Base-by-base conservation (phyloP, 2,888 invertebrate genomes). In the Volucella inflata region DNA sequence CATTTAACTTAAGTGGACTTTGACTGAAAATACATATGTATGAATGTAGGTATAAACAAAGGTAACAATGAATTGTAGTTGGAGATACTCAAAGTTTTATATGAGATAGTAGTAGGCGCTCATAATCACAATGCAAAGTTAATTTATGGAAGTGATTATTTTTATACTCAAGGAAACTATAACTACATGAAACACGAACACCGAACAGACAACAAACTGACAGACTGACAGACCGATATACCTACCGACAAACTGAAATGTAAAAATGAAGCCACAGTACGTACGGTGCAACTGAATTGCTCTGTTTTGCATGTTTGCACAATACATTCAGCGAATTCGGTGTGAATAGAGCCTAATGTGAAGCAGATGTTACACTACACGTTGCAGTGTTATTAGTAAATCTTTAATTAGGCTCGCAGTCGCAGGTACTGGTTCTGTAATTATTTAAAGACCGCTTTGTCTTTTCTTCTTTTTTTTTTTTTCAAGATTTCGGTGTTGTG, bases 131-230 rank as follows among this genome's bases (percentile, higher is more conserved):
- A 79, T 76, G 84, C 59, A 42, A 30, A 75, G 75, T 79, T 84
- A 79, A 84, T 84, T 79, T 84, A 79, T 79, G 79, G 79, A 76
- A 75, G 75, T 71, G 84, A 84, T 84, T 84, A 79, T 79, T 70
- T 84, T 79, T 68, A 68, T 53, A 78, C 65, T 75, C 84, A 79
- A 79, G 84, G 84, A 84, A 84, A 84, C 79, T 76, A 30, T 30
- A 75, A 75, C 83, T 84, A 79, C 84, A 75, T 84, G 79, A 74
- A 70, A 79, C 79, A 79, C 75, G 84, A 78, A 78, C 62, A 60
- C 48, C 36, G 17, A 51, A 60, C 38, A 57, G 17, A 57, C 21
- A 36, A 74, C 21, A 55, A 44, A 72, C 60, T 14, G 30, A 30
- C 30, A 21, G 4, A 21, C 21, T 21, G 21, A 21, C 21, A 21